Evolutionary conservation across 2,888 invertebrate species (phyloP).

Genomic region (Malthinus seriepunctatus): DNA sequence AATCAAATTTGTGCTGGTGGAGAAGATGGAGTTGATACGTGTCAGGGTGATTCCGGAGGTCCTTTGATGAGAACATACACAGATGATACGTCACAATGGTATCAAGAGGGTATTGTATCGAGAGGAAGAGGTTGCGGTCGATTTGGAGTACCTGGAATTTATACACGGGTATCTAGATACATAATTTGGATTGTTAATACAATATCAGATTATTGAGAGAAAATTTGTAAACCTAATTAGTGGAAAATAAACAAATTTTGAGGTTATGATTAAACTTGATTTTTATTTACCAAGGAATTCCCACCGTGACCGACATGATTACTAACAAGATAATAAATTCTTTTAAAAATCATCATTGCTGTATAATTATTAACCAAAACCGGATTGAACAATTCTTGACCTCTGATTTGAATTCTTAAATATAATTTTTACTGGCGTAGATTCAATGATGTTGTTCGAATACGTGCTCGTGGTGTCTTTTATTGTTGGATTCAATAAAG

Average conservation of each 20-base stretch:
- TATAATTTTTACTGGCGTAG: too few species aligned
- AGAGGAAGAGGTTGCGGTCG: conserved; percentile 83
- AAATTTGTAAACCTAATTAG: background rate
- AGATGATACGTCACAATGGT: conserved; percentile 21
- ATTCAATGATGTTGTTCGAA: too few species aligned
- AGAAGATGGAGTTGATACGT: conserved; percentile 66
- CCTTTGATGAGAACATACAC: conserved; percentile 67
- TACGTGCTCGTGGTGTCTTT: too few species aligned
- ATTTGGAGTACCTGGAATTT: conserved; percentile 74
- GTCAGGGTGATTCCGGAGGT: conserved; percentile 59
- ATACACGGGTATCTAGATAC: conserved; percentile 72
- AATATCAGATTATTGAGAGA: conserved; percentile 29
- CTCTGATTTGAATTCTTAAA: too few species aligned
- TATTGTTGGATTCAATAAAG: too few species aligned
- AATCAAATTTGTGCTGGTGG: conserved; percentile 74
- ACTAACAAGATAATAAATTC: too few species aligned
- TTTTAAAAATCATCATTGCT: too few species aligned
- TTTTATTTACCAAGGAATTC: background rate
- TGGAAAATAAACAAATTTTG: background rate
- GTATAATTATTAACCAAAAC: too few species aligned
- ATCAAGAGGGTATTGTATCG: conserved; percentile 71
- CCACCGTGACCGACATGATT: too few species aligned
- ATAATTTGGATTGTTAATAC: conserved; percentile 72
- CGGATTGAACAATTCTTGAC: too few species aligned
- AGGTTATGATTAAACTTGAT: background rate